Evolutionary conservation across 1,140 invertebrate species (phyloP).

Genomic region (Lepidostoma basale): DNA sequence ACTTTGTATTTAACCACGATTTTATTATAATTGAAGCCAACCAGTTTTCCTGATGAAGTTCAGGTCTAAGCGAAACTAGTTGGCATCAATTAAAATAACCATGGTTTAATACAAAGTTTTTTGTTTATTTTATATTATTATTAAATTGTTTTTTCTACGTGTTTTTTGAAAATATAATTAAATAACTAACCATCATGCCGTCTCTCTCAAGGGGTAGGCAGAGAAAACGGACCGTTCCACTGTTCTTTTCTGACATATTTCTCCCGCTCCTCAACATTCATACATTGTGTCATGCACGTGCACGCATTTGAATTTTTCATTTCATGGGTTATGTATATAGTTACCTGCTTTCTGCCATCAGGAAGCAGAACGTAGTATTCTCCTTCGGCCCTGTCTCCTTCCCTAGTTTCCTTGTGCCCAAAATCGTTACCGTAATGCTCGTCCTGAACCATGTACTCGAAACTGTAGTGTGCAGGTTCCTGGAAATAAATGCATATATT

Average conservation of each 20-base stretch:
- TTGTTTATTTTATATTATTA: too few relatives aligned
- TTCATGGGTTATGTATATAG: background rate
- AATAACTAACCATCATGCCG: background rate
- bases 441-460: constrained; percentile 76
- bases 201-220: background rate
- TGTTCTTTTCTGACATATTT: background rate
- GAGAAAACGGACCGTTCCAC: background rate
- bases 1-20: too few relatives aligned
- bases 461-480: constrained; percentile 73
- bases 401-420: constrained; percentile 71
- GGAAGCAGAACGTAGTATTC: constrained; percentile 76
- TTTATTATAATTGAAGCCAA: too few relatives aligned
- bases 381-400: constrained; percentile 71
- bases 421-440: constrained; percentile 72
- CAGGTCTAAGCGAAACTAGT: too few relatives aligned
- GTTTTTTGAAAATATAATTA: too few relatives aligned
- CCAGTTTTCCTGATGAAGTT: too few relatives aligned
- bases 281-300: too few relatives aligned
- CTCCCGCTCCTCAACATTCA: background rate
- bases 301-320: too few relatives aligned
- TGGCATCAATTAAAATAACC: too few relatives aligned
- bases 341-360: constrained; percentile 75
- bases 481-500: too few relatives aligned
- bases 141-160: too few relatives aligned
- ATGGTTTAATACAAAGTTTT: too few relatives aligned